A percentile compares a stretch with the other conserved stretches of the same genome.
Evolutionary conservation across 2,888 invertebrate species (phyloP).

Genomic region (Gryllus longicercus): DNA sequence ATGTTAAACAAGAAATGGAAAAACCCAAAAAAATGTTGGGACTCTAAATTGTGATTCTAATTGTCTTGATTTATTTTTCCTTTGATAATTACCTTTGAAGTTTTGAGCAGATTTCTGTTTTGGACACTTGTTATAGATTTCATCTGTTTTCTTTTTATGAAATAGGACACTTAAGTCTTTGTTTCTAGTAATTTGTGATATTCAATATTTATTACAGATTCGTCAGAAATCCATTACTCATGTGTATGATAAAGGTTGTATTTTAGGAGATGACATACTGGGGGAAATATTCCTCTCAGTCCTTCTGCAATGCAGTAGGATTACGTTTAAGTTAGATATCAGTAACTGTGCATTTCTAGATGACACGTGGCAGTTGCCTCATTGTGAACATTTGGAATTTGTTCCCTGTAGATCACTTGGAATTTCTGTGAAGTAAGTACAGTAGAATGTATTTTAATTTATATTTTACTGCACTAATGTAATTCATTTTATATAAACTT

Average conservation of each 20-base stretch:
- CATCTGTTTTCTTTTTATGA: too few relatives aligned
- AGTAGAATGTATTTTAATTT: background rate
- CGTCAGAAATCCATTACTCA: background rate
- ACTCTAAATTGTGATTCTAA: too few relatives aligned
- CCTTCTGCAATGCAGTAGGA: constrained; percentile 52
- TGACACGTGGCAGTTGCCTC: constrained; percentile 59
- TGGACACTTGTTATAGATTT: too few relatives aligned
- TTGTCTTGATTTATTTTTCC: too few relatives aligned
- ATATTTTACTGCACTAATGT: background rate
- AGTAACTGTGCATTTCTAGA: constrained; percentile 61
- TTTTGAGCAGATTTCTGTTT: too few relatives aligned
- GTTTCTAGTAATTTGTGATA: too few relatives aligned
- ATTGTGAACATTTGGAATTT: constrained; percentile 54
- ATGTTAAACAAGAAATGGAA: too few relatives aligned
- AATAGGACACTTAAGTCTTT: too few relatives aligned
- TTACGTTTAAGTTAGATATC: constrained; percentile 54
- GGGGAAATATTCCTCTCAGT: constrained; percentile 57
- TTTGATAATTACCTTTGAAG: too few relatives aligned
- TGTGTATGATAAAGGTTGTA: constrained; percentile 38
- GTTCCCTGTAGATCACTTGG: constrained; percentile 62
- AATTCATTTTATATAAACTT: background rate
- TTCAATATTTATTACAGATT: background rate
- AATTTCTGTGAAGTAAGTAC: background rate
- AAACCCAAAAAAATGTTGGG: too few relatives aligned
- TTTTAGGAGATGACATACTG: constrained; percentile 62